Conservation (phyloP, 1,140 invertebrate genomes). For the Panulirus ornatus region DNA sequence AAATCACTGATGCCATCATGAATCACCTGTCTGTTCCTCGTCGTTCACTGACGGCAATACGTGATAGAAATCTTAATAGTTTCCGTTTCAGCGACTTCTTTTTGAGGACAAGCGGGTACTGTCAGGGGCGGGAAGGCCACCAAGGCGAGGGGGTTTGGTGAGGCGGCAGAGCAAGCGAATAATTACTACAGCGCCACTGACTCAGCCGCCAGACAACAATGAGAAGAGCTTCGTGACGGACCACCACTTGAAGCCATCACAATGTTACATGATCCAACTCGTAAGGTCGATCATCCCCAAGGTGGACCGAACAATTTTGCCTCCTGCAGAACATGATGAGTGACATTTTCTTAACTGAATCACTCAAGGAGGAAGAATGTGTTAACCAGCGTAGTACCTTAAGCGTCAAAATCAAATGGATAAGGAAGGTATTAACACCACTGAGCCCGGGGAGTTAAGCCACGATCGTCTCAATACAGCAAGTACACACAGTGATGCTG, state of each 20-base stretch:
- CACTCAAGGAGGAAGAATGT: background rate
- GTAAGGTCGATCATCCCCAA: background rate
- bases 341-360: background rate
- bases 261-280: background rate
- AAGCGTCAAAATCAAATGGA: background rate
- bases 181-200: constrained; percentile 33
- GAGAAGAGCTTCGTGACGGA: background rate
- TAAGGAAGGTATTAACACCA: background rate
- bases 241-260: background rate
- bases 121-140: no score
- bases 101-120: no score
- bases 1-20: no score
- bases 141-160: background rate
- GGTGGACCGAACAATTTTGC: background rate
- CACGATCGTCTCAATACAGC: background rate
- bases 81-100: no score
- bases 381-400: background rate
- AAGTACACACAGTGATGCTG: background rate
- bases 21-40: no score
- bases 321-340: background rate
- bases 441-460: background rate
- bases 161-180: background rate
- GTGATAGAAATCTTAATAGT: no score
- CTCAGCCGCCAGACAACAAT: constrained; percentile 23
- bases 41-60: no score